Percentiles rank a stretch among this genome's conserved stretches.
Conservation (phyloP, 2,113 vertebrate species). For the Oryzias celebensis region DNA sequence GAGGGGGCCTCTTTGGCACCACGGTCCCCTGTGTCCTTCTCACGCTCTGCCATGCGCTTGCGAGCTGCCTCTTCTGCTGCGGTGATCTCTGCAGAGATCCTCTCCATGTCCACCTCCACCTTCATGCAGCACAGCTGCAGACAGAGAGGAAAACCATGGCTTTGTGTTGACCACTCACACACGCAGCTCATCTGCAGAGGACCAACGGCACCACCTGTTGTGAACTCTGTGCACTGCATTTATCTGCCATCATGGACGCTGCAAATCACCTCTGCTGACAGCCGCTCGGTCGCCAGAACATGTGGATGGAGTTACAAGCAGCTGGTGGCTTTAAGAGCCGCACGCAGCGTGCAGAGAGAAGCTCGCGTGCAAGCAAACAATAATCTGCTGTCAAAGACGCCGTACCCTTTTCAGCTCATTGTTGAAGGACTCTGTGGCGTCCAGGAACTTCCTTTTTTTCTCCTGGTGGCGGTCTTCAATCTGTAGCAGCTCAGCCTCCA, state of each 20-base stretch:
- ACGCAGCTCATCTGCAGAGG: not conserved
- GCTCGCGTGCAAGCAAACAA: slow-evolving; percentile 47
- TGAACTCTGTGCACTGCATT: slow-evolving; percentile 11
- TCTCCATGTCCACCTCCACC: slow-evolving; percentile 99
- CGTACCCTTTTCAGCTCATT: slow-evolving; percentile 95
- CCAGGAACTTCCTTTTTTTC: slow-evolving; percentile 96
- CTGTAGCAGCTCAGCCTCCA: slow-evolving; percentile 96
- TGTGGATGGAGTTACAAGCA: slow-evolving; percentile 59
- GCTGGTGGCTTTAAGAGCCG: slow-evolving; percentile 42
- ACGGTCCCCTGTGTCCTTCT: slow-evolving; percentile 88
- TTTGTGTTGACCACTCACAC: too few species aligned
- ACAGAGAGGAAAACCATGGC: not conserved
- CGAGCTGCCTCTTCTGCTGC: slow-evolving; percentile 93
- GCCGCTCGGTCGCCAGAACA: slow-evolving; percentile 48
- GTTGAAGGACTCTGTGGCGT: slow-evolving; percentile 95
- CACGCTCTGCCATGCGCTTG: slow-evolving; percentile 88
- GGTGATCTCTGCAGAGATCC: slow-evolving; percentile 94
- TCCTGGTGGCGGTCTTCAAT: slow-evolving; percentile 98
- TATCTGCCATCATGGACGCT: slow-evolving; percentile 22
- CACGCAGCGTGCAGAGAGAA: slow-evolving; percentile 28
- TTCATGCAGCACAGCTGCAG: slow-evolving; percentile 92
- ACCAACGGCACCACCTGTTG: slow-evolving; percentile 55
- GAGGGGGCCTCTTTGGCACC: slow-evolving; percentile 68
- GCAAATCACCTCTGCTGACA: slow-evolving; percentile 47
- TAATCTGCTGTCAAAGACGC: slow-evolving; percentile 15